Conservation (phyloP, 2,113 vertebrate species). For the Bubo scandiacus region DNA sequence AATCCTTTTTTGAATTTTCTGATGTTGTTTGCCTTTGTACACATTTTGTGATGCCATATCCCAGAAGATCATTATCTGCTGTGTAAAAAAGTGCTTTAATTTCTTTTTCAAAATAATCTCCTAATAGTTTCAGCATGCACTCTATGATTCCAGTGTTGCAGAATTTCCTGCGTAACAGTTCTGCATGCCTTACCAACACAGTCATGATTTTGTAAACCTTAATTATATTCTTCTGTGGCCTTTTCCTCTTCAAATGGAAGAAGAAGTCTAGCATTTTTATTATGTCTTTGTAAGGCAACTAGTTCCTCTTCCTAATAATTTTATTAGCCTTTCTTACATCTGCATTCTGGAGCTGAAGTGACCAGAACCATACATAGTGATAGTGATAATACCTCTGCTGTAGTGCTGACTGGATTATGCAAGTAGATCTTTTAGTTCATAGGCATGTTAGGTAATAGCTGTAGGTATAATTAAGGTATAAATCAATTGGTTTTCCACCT, state of each 20-base stretch:
- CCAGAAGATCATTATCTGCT: background rate
- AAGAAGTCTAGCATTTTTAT: background rate
- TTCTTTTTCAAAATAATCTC: background rate
- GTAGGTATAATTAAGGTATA: background rate
- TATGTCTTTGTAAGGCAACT: background rate
- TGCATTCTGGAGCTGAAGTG: background rate
- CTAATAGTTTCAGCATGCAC: background rate
- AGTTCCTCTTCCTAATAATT: background rate
- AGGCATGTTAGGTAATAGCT: background rate
- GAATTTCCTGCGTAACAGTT: background rate
- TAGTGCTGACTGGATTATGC: background rate
- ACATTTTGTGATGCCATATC: background rate
- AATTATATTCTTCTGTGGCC: background rate
- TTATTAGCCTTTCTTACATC: background rate
- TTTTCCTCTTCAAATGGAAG: background rate
- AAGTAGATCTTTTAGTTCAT: background rate
- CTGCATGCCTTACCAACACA: background rate
- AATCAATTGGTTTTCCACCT: background rate
- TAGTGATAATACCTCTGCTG: background rate
- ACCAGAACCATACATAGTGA: accelerated
- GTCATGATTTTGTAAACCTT: background rate
- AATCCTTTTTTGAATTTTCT: background rate
- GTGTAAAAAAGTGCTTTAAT: background rate
- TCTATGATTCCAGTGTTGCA: background rate
- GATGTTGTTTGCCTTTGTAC: background rate